Evolutionary conservation across 2,888 invertebrate genomes (phyloP).

Genomic region (Ptychoptera contaminata): DNA sequence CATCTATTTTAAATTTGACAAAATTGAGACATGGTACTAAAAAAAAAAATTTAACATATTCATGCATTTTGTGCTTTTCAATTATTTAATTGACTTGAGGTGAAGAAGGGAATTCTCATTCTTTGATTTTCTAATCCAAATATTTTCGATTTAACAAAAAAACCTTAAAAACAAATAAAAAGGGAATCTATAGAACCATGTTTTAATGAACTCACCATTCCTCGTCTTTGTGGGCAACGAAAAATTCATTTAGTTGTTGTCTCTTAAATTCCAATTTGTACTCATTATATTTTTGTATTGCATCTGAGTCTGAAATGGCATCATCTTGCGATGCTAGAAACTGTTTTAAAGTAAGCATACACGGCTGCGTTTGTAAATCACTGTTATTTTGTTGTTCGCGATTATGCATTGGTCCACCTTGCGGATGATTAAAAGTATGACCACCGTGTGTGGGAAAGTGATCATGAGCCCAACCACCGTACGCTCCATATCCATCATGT

Average conservation of each 20-base stretch:
- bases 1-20: too few species aligned
- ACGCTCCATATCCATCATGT: constrained; percentile 28
- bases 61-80: too few species aligned
- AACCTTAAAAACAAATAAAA: too few species aligned
- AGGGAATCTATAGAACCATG: too few species aligned
- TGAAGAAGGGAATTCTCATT: too few species aligned
- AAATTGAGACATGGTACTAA: too few species aligned
- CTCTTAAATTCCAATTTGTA: constrained; percentile 94
- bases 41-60: too few species aligned
- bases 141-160: too few species aligned
- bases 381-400: constrained; percentile 19
- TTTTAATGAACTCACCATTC: constrained; percentile 69
- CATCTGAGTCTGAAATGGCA: constrained; percentile 92
- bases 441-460: constrained; percentile 25
- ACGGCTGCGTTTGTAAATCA: constrained; percentile 60
- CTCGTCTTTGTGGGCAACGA: constrained; percentile 97
- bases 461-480: constrained; percentile 24
- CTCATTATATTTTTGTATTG: constrained; percentile 91
- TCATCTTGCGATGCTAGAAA: constrained; percentile 95
- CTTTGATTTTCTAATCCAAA: too few species aligned
- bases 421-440: constrained; percentile 19
- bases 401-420: constrained; percentile 15
- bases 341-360: constrained; percentile 94
- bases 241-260: constrained; percentile 95
- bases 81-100: too few species aligned